Percentiles rank a stretch among this genome's conserved stretches.
phyloP scores from a whole-genome alignment of 2,888 invertebrate genomes.

The Leptinotarsa rubiginosa region DNA sequence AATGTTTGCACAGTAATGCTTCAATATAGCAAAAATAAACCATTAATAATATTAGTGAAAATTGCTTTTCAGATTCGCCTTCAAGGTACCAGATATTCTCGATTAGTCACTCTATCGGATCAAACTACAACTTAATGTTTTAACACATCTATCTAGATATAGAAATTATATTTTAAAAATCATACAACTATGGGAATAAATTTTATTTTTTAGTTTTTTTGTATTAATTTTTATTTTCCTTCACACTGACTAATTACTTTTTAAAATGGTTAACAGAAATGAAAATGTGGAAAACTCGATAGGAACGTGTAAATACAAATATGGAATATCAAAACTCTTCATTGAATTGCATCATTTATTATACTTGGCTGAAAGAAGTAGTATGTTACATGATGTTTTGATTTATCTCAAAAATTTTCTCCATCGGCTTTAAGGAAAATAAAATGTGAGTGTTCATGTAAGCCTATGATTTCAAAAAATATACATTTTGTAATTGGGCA shows the following conservation, averaged over 20 bases:
- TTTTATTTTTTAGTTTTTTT: not conserved
- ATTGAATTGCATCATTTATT: too few species aligned
- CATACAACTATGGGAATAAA: not conserved
- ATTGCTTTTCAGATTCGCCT: conserved; percentile 8
- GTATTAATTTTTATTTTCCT: too few species aligned
- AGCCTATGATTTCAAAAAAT: too few species aligned
- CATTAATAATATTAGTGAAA: not conserved
- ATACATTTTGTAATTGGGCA: too few species aligned
- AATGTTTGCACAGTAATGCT: not conserved
- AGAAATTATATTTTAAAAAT: not conserved
- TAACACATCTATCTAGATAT: not conserved
- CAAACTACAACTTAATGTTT: not conserved
- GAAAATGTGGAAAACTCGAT: too few species aligned
- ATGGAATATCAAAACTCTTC: too few species aligned
- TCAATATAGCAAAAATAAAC: not conserved
- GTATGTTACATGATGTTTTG: too few species aligned
- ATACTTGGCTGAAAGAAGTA: too few species aligned
- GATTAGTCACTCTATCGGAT: not conserved
- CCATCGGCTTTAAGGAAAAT: not conserved
- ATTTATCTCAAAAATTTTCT: too few species aligned
- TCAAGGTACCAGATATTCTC: not conserved
- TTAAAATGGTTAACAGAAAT: too few species aligned
- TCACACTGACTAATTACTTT: too few species aligned
- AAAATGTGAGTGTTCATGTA: not conserved
- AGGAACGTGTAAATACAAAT: too few species aligned